phyloP scores from a whole-genome alignment of 2,113 vertebrate species.

The Corythaixoides concolor region DNA sequence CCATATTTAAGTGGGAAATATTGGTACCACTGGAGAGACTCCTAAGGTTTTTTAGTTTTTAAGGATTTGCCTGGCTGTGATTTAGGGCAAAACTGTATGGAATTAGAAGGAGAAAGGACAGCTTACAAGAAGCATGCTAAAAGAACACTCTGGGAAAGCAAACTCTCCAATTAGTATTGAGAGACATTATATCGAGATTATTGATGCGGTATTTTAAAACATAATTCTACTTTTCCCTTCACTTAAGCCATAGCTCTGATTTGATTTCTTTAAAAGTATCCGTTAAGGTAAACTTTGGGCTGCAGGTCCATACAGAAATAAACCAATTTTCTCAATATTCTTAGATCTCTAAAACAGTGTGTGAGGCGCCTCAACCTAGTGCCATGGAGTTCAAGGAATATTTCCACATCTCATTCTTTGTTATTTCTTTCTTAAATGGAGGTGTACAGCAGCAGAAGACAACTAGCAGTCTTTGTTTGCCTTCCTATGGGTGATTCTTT shows the following conservation, averaged over 20 bases:
- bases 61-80: not conserved
- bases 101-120: not conserved
- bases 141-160: not conserved
- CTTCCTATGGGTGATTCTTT: not conserved
- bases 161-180: not conserved
- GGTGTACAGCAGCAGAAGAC: not conserved
- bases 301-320: not conserved
- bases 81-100: not conserved
- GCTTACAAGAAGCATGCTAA: not conserved
- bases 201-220: not conserved
- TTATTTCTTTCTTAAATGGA: not conserved
- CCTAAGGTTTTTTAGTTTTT: not conserved
- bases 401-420: not conserved
- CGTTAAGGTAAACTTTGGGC: not conserved
- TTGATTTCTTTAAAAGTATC: not conserved
- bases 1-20: constrained; percentile 9
- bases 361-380: not conserved
- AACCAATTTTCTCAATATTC: not conserved
- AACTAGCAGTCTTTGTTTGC: not conserved
- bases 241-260: not conserved
- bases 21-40: not conserved
- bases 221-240: not conserved
- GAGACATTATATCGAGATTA: not conserved
- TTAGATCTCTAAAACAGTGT: not conserved
- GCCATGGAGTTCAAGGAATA: not conserved